These are phyloP conservation scores for Hippoglossus hippoglossus DNA, from an alignment of 2,797 vertebrate genomes.

Conservation along the genomic window DNA sequence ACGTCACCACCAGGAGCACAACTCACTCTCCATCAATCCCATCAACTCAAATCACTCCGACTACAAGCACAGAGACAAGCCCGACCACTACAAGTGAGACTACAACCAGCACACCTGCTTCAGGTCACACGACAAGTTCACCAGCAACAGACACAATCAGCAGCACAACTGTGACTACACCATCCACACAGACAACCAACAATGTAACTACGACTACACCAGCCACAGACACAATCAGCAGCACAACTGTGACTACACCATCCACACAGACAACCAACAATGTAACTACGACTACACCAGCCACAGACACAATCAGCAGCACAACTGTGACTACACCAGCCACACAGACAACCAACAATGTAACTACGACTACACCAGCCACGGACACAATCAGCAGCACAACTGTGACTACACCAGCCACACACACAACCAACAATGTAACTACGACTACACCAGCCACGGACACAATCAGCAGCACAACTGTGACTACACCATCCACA, in stretches of 20 bases:
- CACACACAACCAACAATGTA: neutral
- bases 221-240: too few species aligned
- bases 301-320: neutral
- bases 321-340: neutral
- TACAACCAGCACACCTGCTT: neutral
- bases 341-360: neutral
- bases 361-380: neutral
- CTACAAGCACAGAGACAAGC: conserved; percentile 14
- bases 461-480: neutral
- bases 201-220: neutral
- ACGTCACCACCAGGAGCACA: neutral
- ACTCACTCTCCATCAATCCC: neutral
- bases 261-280: neutral
- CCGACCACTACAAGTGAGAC: conserved; percentile 17
- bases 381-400: neutral
- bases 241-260: neutral
- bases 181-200: neutral
- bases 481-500: neutral
- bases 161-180: neutral
- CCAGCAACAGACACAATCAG: neutral
- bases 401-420: neutral
- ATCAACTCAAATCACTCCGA: neutral
- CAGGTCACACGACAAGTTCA: neutral
- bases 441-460: neutral
- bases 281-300: neutral